A percentile compares a stretch with the other conserved stretches of the same genome.
Evolutionary conservation across 2,888 invertebrate genomes (phyloP).

Genomic region (Nemoura dubitans): DNA sequence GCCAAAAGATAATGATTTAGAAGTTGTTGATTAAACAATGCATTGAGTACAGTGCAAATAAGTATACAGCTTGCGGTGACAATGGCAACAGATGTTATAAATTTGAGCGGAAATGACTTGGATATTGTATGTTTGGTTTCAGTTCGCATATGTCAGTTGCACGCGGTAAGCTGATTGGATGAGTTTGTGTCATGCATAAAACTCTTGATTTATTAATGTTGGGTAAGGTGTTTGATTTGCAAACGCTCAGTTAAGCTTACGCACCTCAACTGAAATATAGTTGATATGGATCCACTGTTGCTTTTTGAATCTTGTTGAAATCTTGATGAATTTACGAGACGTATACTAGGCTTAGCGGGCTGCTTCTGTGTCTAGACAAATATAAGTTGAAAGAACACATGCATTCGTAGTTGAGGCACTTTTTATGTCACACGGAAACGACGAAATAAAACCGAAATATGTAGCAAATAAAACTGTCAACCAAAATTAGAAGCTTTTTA

Average conservation of each 20-base stretch:
- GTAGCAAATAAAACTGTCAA: neutral
- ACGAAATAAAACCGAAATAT: neutral
- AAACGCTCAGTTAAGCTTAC: neutral
- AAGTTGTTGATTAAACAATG: neutral
- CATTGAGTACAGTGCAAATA: neutral
- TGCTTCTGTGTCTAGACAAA: conserved; percentile 1
- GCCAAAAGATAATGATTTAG: neutral
- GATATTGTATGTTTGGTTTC: neutral
- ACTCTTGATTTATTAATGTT: neutral
- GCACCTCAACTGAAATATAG: neutral
- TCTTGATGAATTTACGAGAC: neutral
- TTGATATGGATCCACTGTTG: neutral
- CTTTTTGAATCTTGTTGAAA: neutral
- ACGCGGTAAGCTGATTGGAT: neutral
- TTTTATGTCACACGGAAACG: neutral
- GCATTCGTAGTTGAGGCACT: neutral
- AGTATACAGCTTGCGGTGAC: no score
- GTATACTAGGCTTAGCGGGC: neutral
- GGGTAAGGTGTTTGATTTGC: neutral
- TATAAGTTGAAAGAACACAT: neutral
- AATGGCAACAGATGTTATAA: neutral
- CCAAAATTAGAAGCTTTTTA: neutral
- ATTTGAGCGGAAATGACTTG: neutral
- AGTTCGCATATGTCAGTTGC: neutral
- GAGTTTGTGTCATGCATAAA: neutral